Evolutionary conservation across 92 coral and sea anemone genomes (phyloP).

Genomic region (Diadumene lineata): DNA sequence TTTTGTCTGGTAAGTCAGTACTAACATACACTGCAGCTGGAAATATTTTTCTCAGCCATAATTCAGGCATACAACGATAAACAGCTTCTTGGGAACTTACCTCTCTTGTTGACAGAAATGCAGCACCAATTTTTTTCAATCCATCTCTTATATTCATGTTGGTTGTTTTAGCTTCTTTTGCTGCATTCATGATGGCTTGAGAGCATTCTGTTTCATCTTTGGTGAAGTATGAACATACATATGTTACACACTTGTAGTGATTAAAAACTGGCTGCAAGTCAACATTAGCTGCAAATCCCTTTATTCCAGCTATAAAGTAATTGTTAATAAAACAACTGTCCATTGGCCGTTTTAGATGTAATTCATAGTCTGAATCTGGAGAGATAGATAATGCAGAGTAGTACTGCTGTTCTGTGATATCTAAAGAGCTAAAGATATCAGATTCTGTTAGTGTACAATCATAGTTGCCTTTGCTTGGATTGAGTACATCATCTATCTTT

Average conservation of each 20-base stretch:
- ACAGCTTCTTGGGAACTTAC: constrained; percentile 33
- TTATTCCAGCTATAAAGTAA: not conserved
- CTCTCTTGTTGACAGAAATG: constrained; percentile 34
- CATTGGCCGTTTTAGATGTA: constrained; percentile 57
- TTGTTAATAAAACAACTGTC: constrained; percentile 31
- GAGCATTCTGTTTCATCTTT: constrained; percentile 38
- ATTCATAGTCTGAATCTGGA: constrained; percentile 62
- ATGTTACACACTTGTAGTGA: not conserved
- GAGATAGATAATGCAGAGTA: constrained; percentile 49
- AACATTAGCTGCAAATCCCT: not conserved
- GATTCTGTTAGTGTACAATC: not conserved
- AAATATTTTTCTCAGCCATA: constrained; percentile 33
- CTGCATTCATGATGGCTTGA: not conserved
- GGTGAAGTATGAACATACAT: not conserved
- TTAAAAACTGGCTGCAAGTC: not conserved
- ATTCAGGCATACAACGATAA: constrained; percentile 38
- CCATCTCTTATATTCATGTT: constrained; percentile 18
- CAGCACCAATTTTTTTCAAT: constrained; percentile 29
- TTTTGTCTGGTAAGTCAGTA: not conserved
- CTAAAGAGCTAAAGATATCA: not conserved
- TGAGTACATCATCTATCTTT: too few species aligned
- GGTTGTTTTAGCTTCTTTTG: not conserved
- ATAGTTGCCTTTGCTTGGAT: too few species aligned
- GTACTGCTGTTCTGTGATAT: not conserved
- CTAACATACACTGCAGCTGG: not conserved